A percentile compares a stretch with the other conserved stretches of the same genome.
phyloP scores from a whole-genome alignment of 2,797 vertebrate genomes.

The Enteromius paludinosus region DNA sequence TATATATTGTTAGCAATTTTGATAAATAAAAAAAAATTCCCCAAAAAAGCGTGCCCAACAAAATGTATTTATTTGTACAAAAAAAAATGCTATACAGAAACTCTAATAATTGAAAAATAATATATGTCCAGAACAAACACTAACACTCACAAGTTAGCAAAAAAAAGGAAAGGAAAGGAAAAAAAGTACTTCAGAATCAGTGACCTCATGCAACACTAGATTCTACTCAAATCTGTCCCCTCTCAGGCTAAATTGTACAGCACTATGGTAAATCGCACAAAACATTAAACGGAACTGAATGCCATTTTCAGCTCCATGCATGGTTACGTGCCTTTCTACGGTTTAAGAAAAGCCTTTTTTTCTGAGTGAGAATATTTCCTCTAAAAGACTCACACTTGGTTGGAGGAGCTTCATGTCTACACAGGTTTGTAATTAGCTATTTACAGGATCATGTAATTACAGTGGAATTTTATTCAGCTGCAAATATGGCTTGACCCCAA shows the following conservation, averaged over 20 bases:
- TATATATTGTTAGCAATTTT: background rate
- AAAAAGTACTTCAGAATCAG: background rate
- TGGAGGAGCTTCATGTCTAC: background rate
- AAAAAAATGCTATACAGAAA: too few relatives aligned
- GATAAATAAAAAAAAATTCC: too few relatives aligned
- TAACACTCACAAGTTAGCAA: background rate
- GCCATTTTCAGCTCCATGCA: slow-evolving; percentile 79
- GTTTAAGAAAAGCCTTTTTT: slow-evolving; percentile 68
- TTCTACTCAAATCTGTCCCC: background rate
- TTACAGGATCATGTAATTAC: background rate
- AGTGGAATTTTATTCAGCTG: background rate
- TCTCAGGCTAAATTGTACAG: background rate
- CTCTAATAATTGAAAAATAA: background rate
- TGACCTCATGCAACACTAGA: background rate
- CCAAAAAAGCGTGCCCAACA: background rate
- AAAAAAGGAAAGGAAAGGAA: background rate
- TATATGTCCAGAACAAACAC: background rate
- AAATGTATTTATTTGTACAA: background rate
- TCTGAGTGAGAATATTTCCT: slow-evolving; percentile 59
- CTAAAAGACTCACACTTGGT: background rate
- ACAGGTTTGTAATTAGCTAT: too few relatives aligned
- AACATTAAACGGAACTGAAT: slow-evolving; percentile 75
- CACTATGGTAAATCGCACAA: slow-evolving; percentile 33
- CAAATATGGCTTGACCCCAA: too few relatives aligned
- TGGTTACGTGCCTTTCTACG: slow-evolving; percentile 70